Base-by-base conservation (phyloP, 1,140 invertebrate genomes). In the Metaphire vulgaris region DNA sequence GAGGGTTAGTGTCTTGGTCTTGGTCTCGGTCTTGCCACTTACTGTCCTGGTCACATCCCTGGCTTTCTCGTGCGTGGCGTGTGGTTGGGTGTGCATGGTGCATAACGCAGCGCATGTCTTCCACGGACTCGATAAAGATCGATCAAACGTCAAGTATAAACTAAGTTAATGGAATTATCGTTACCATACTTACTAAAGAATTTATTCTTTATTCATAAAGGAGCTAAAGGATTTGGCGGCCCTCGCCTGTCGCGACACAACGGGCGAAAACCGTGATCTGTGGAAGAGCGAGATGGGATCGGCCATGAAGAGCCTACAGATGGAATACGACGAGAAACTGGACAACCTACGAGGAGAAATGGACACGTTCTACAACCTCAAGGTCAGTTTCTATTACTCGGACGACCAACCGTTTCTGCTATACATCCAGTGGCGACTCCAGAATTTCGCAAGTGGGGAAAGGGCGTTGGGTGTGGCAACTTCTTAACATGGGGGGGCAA, bases 161-260 rank as follows among this genome's bases (percentile, higher is more conserved):
- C n/a, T n/a, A n/a, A n/a, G n/a, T n/a, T n/a, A n/a, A n/a, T n/a
- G n/a, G n/a, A n/a, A n/a, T n/a, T n/a, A n/a, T n/a, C n/a, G n/a
- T n/a, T n/a, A n/a, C n/a, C n/a, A n/a, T n/a, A n/a, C n/a, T n/a
- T n/a, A n/a, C n/a, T n/a, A n/a, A n/a, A n/a, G n/a, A n/a, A n/a
- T n/a, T n/a, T n/a, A n/a, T n/a, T n/a, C n/a, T 65, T 26, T 15
- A 65, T 15, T 65, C 26, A 66, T 77, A 30, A 77, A 87, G 84
- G 88, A 88, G 80, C 82, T 88, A 71, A 88, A 88, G 81, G 88
- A 88, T 76, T 81, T 88, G 14, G 85, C 87, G 29, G 87, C 87
- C 32, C 82, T 88, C 41, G 84, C 84, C 75, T 83, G 86, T 83
- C 76, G 75, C 14, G 75, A 71, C 65, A 72, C 34, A 26, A 71